Conservation (phyloP, 2,888 invertebrate genomes). For the Eupithecia subfuscata region DNA sequence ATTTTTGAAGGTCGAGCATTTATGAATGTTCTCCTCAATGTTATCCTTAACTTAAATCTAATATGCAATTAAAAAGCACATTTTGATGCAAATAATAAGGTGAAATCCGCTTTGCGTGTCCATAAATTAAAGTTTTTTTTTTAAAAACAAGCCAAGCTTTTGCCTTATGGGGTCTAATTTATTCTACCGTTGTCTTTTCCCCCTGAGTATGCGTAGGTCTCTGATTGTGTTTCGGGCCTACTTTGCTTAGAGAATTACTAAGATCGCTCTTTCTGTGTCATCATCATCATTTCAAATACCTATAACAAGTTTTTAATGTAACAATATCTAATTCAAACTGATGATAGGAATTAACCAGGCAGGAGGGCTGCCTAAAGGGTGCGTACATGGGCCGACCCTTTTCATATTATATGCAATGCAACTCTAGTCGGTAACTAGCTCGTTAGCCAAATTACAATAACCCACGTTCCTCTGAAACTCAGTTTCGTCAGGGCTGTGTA, state of each 20-base stretch:
- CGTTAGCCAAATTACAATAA: constrained; percentile 88
- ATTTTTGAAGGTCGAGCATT: background rate
- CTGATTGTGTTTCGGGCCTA: background rate
- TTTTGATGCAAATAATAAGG: constrained; percentile 1
- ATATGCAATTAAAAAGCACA: background rate
- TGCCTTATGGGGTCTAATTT: background rate
- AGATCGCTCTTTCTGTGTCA: background rate
- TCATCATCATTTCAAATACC: background rate
- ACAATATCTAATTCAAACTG: background rate
- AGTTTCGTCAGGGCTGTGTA: constrained; percentile 80
- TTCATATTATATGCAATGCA: background rate
- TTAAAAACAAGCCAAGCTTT: background rate
- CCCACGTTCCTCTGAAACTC: constrained; percentile 89
- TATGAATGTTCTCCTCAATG: background rate
- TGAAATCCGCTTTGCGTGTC: constrained; percentile 7
- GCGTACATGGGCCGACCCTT: background rate
- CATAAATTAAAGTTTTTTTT: background rate
- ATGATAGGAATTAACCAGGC: background rate
- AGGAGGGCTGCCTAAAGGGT: constrained; percentile 7
- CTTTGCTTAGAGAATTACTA: no score
- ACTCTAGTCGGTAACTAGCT: constrained; percentile 70
- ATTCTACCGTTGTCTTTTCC: background rate
- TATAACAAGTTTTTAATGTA: background rate
- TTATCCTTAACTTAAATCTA: background rate
- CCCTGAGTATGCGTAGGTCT: background rate